A percentile compares a stretch with the other conserved stretches of the same genome.
Conservation (phyloP, 2,113 vertebrate genomes). For the Psilopogon haemacephalus region DNA sequence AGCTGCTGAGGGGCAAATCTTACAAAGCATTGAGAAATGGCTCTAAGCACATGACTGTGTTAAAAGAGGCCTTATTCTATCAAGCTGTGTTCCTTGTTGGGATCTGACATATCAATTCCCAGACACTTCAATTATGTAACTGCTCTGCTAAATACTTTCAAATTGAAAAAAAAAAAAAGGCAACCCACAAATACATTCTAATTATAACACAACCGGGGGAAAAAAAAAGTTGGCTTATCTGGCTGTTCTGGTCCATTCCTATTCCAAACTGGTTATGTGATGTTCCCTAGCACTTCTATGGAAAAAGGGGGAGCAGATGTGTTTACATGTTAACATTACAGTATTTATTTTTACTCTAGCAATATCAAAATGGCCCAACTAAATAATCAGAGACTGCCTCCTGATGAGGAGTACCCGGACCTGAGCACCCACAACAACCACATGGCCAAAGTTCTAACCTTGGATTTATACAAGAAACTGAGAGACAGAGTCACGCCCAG, state of each 20-base stretch:
- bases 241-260: not conserved
- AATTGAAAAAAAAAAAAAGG: not conserved
- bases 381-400: conserved; percentile 72
- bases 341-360: conserved; percentile 76
- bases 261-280: not conserved
- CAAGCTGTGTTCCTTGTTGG: not conserved
- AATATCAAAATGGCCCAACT: conserved; percentile 71
- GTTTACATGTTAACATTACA: conserved; percentile 65
- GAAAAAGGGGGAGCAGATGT: conserved; percentile 63
- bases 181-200: not conserved
- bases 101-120: not conserved
- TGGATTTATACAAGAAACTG: conserved; percentile 76
- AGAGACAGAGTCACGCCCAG: conserved; percentile 71
- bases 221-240: not conserved
- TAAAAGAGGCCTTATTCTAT: not conserved
- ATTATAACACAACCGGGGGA: not conserved
- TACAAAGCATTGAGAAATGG: not conserved
- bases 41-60: not conserved
- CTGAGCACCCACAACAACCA: conserved; percentile 79
- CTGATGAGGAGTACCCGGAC: conserved; percentile 78
- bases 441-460: conserved; percentile 80
- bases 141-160: conserved; percentile 67
- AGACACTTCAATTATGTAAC: conserved; percentile 53
- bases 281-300: conserved; percentile 62
- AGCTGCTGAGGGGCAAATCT: not conserved